Base-by-base conservation (phyloP, 2,888 invertebrate species). In the Congeria kusceri region DNA sequence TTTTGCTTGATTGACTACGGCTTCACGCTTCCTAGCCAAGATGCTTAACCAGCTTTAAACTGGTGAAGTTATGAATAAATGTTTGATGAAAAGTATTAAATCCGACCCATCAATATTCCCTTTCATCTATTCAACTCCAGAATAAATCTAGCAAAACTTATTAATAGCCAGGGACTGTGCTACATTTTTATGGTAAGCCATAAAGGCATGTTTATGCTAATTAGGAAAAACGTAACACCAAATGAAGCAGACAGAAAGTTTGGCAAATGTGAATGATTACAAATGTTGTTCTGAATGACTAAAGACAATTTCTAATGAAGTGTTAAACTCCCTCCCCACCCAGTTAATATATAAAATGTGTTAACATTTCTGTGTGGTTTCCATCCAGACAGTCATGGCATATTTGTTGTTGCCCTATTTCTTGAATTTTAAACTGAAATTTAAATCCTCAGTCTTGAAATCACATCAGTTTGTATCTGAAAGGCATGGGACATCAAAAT, bases 161-260 rank as follows among this genome's bases (percentile, higher is more conserved):
- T 53, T 23, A 53, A 39, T 39, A 9, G 53, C 25, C n/a, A 53
- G 53, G 53, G 53, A 9, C 53, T 9, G 20, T 53, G 39, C 13
- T 53, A 53, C 9, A 23, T 53, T 53, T 53, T 53, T 53, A 20
- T 25, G 53, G 25, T 53, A 15, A 20, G 18, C 20, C 53, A 9
- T 23, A 25, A 53, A 53, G 25, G 9, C 53, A 53, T 53, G 25
- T 53, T 53, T 47, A 62, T 44, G 49, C 25, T 53, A 70, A 70
- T 70, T 32, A 62, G 62, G 61, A 53, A 70, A 47, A 39, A 39
- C 39, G 39, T 39, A 39, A 39, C 39, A 9, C 13, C 25, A 59
- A 74, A 58, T 74, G 74, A 74, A 62, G 74, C 74, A 67, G 68
- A 68, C 25, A 46, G 49, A n/a, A 23, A 27, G 28, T 32, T 75